Evolutionary conservation across 2,797 vertebrate genomes (phyloP).

Genomic region (Rhinophrynus dorsalis): DNA sequence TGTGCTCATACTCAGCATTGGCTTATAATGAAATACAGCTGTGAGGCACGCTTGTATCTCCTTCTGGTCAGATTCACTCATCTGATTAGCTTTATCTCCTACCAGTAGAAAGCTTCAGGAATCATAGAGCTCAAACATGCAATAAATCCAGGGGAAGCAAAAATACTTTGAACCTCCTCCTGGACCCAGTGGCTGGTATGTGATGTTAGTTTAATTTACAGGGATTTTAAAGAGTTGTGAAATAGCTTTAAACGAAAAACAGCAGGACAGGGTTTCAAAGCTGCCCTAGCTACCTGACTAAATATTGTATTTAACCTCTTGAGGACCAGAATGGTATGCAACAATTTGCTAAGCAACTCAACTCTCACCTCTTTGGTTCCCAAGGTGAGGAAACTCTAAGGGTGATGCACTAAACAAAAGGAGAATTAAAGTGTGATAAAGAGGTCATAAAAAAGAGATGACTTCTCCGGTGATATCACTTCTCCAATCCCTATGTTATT

Average conservation of each 20-base stretch:
- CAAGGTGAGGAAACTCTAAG: too few relatives aligned
- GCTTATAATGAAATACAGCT: slow-evolving; percentile 27
- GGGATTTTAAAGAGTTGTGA: slow-evolving; percentile 60
- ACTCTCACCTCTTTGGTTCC: too few relatives aligned
- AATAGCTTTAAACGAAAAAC: slow-evolving; percentile 65
- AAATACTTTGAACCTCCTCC: slow-evolving; percentile 24
- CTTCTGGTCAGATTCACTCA: background rate
- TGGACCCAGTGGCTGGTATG: slow-evolving; percentile 45
- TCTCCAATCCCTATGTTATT: too few relatives aligned
- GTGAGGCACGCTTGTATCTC: background rate
- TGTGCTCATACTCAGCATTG: slow-evolving; percentile 5
- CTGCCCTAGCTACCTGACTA: slow-evolving; percentile 6
- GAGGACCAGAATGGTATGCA: too few relatives aligned
- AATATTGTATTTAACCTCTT: too few relatives aligned
- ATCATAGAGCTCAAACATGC: background rate
- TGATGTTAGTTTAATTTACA: slow-evolving; percentile 57
- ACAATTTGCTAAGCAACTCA: too few relatives aligned
- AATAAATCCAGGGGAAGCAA: slow-evolving; percentile 15
- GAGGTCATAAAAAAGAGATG: too few relatives aligned
- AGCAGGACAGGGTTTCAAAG: slow-evolving; percentile 14
- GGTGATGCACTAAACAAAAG: too few relatives aligned
- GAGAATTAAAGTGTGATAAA: too few relatives aligned
- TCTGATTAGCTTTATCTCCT: slow-evolving; percentile 23
- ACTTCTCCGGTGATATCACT: too few relatives aligned
- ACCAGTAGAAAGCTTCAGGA: slow-evolving; percentile 19